Evolutionary conservation across 2,888 invertebrate genomes (phyloP).

Genomic region (Acanthococcus lagerstroemiae): DNA sequence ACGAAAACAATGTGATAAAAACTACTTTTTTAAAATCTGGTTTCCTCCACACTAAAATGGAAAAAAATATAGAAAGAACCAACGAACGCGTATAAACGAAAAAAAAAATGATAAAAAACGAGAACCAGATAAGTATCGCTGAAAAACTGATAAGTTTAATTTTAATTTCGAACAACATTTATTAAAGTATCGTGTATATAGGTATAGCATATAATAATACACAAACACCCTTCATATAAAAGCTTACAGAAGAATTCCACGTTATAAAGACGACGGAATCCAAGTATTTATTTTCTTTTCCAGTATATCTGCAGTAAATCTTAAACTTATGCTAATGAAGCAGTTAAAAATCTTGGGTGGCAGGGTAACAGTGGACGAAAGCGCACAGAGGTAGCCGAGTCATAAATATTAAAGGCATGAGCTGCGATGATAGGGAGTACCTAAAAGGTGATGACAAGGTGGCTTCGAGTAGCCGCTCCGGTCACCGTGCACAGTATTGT

Average conservation of each 20-base stretch:
- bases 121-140: background rate
- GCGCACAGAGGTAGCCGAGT: conserved; percentile 15
- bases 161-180: background rate
- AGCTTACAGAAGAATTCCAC: background rate
- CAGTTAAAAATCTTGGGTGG: conserved; percentile 27
- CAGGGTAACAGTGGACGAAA: background rate
- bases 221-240: conserved; percentile 3
- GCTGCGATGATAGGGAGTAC: background rate
- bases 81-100: background rate
- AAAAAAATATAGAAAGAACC: too few relatives aligned
- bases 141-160: background rate
- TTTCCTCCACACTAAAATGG: too few relatives aligned
- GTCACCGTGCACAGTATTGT: background rate
- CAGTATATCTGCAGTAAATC: conserved; percentile 19
- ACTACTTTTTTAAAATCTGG: background rate
- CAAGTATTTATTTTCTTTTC: background rate
- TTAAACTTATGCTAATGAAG: conserved; percentile 25
- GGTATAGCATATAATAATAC: background rate
- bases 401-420: conserved; percentile 25
- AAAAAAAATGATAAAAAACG: too few relatives aligned
- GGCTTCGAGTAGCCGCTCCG: background rate
- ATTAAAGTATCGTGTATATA: background rate
- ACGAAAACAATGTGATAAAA: background rate
- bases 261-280: background rate
- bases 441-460: conserved; percentile 22